Evolutionary conservation across 2,797 vertebrate genomes (phyloP).

Genomic region (Falco biarmicus): DNA sequence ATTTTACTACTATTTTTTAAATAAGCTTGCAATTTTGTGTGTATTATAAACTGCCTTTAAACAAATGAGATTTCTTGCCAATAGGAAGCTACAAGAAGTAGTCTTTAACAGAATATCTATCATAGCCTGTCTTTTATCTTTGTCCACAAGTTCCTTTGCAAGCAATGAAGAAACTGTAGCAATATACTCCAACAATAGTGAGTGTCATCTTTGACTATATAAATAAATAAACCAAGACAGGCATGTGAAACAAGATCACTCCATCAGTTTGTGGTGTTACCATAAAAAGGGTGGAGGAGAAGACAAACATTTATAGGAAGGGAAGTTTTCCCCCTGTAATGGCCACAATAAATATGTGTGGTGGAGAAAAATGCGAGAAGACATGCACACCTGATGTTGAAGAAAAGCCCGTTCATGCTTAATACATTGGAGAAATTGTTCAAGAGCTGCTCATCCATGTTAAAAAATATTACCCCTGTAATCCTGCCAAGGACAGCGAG

Average conservation of each 20-base stretch:
- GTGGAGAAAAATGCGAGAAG: constrained; percentile 65
- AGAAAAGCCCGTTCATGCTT: constrained; percentile 68
- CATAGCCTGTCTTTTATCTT: background rate
- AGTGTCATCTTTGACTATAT: background rate
- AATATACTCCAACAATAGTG: background rate
- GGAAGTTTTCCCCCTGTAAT: constrained; percentile 53
- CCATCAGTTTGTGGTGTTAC: constrained; percentile 36
- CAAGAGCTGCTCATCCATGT: constrained; percentile 73
- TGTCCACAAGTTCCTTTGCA: background rate
- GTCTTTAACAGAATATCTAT: background rate
- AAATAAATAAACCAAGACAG: constrained; percentile 6
- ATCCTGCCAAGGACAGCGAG: constrained; percentile 72
- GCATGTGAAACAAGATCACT: constrained; percentile 16
- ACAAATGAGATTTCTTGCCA: background rate
- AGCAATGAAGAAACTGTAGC: background rate
- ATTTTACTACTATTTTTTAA: background rate
- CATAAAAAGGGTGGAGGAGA: constrained; percentile 64
- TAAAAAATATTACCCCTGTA: constrained; percentile 74
- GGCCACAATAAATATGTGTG: constrained; percentile 69
- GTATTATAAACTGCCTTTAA: background rate
- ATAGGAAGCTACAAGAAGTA: background rate
- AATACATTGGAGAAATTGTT: constrained; percentile 70
- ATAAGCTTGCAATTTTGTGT: background rate
- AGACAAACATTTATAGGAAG: constrained; percentile 72
- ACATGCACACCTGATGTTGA: constrained; percentile 48